A percentile compares a stretch with the other conserved stretches of the same genome.
These are phyloP conservation scores for Carassius gibelio DNA, from an alignment of 2,113 vertebrate species.

Conservation along the genomic window DNA sequence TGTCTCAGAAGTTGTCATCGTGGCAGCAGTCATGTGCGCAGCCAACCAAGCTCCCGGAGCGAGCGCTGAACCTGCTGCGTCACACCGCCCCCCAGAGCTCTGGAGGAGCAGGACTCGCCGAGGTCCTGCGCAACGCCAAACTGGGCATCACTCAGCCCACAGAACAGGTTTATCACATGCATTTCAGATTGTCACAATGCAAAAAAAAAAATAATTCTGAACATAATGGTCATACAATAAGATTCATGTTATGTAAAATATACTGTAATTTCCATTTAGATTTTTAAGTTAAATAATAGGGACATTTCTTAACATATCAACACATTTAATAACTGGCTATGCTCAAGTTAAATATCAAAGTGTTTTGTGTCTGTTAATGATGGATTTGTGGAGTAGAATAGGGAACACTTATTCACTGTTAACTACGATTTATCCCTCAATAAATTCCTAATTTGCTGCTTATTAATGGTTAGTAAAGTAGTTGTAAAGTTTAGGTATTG, in stretches of 20 bases:
- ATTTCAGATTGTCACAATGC: not conserved
- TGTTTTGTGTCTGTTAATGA: not conserved
- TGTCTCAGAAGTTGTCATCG: conserved; percentile 80
- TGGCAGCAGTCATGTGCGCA: conserved; percentile 84
- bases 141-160: conserved; percentile 65
- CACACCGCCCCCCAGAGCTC: conserved; percentile 77
- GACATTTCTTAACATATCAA: not conserved
- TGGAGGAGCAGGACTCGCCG: conserved; percentile 74
- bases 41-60: conserved; percentile 83
- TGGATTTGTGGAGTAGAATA: too few species aligned
- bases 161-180: conserved; percentile 61
- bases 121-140: conserved; percentile 76
- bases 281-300: not conserved
- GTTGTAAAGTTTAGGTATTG: too few species aligned
- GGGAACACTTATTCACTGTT: too few species aligned
- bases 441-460: too few species aligned
- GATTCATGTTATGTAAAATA: not conserved
- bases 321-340: too few species aligned
- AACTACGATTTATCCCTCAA: too few species aligned
- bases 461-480: too few species aligned
- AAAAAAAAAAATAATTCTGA: too few species aligned
- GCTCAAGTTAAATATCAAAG: too few species aligned
- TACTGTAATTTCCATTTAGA: not conserved
- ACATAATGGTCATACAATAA: not conserved
- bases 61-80: conserved; percentile 80